Percentiles rank a stretch among this genome's conserved stretches.
phyloP scores from a whole-genome alignment of 1,140 invertebrate species.

The Sarcophaga peregrina region DNA sequence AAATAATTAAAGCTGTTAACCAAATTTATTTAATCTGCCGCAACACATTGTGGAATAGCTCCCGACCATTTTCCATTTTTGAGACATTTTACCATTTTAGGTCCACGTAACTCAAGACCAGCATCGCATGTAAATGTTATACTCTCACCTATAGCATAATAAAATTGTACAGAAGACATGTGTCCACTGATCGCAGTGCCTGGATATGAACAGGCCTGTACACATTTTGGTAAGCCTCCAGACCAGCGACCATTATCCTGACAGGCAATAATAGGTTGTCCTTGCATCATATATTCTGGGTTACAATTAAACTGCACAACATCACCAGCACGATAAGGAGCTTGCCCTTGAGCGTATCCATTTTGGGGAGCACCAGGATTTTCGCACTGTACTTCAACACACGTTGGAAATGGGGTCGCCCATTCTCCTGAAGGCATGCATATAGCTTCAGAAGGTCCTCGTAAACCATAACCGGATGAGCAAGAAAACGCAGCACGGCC shows the following conservation, averaged over 20 bases:
- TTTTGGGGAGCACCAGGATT: slow-evolving; percentile 77
- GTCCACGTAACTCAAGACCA: slow-evolving; percentile 79
- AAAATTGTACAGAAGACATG: slow-evolving; percentile 88
- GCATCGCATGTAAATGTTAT: slow-evolving; percentile 85
- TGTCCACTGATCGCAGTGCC: slow-evolving; percentile 85
- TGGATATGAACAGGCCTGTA: slow-evolving; percentile 85
- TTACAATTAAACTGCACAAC: slow-evolving; percentile 87
- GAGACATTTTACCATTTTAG: slow-evolving; percentile 79
- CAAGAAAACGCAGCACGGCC: slow-evolving; percentile 83
- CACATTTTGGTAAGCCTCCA: slow-evolving; percentile 83
- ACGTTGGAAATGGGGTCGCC: slow-evolving; percentile 79
- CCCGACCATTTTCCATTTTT: slow-evolving; percentile 88
- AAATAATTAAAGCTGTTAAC: background rate
- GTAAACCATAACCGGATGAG: slow-evolving; percentile 82
- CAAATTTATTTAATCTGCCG: slow-evolving; percentile 44
- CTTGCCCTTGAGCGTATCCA: slow-evolving; percentile 79
- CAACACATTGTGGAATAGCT: slow-evolving; percentile 77
- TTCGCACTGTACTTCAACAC: slow-evolving; percentile 82
- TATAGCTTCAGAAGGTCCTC: slow-evolving; percentile 77
- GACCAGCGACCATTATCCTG: slow-evolving; percentile 91
- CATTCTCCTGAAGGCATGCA: slow-evolving; percentile 84
- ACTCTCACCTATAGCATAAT: slow-evolving; percentile 86
- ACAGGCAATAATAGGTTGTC: slow-evolving; percentile 84
- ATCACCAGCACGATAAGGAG: slow-evolving; percentile 82
- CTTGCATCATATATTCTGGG: slow-evolving; percentile 88